Evolutionary conservation across 2,113 vertebrate genomes (phyloP).

Genomic region (Hydrolagus affinis): DNA sequence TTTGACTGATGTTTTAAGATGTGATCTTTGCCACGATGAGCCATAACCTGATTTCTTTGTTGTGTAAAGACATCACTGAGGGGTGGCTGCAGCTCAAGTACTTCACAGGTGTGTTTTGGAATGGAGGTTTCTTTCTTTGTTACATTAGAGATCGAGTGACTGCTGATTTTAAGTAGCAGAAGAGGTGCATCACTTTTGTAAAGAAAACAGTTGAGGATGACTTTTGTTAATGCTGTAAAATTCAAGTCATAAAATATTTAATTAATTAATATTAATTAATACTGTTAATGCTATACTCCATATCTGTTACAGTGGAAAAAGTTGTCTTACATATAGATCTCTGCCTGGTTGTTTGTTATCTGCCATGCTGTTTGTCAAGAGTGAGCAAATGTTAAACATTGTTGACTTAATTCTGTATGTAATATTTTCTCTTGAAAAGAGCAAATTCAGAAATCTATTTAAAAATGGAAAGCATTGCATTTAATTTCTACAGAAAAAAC

Average conservation of each 20-base stretch:
- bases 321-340: no score
- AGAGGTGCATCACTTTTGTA: neutral
- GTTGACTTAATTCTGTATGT: no score
- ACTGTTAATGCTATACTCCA: neutral
- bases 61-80: neutral
- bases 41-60: neutral
- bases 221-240: neutral
- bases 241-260: neutral
- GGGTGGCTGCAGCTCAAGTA: conserved; percentile 9
- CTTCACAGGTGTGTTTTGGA: conserved; percentile 17
- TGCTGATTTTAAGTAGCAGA: conserved; percentile 3
- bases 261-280: neutral
- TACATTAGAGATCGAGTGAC: neutral
- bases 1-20: neutral
- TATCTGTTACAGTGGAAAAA: no score
- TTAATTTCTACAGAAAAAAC: no score
- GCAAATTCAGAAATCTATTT: no score
- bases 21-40: neutral
- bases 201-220: no score
- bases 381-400: no score
- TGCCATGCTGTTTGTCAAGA: no score
- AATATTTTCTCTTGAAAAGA: no score
- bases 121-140: neutral
- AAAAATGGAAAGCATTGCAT: no score
- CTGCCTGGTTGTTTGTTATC: no score